These are phyloP conservation scores for Kuschelorhynchus macadamiae DNA, from an alignment of 2,888 invertebrate genomes.

Conservation along the genomic window DNA sequence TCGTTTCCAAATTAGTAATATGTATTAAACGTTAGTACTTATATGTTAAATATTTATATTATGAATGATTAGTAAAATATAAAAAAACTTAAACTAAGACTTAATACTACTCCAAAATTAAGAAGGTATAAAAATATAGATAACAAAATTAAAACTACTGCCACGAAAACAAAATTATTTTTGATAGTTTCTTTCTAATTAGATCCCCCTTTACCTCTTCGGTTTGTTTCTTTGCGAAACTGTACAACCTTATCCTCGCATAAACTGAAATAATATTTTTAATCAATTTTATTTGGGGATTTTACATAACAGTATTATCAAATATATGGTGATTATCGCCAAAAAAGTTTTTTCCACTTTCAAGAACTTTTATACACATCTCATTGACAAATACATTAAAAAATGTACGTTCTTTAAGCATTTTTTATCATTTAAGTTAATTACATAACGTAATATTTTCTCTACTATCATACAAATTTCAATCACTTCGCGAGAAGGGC, in stretches of 20 bases:
- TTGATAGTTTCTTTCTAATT: constrained; percentile 17
- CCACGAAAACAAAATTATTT: constrained; percentile 15
- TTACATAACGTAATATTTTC: background rate
- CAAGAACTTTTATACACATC: background rate
- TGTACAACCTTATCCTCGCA: constrained; percentile 10
- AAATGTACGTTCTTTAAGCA: background rate
- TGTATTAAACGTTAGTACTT: too few relatives aligned
- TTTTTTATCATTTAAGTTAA: background rate
- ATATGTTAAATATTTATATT: too few relatives aligned
- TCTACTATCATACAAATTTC: background rate
- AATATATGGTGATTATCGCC: constrained; percentile 1
- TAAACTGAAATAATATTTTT: constrained; percentile 1
- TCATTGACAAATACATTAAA: constrained; percentile 11
- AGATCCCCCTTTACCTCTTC: constrained; percentile 8
- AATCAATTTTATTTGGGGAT: constrained; percentile 2
- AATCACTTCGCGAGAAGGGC: background rate
- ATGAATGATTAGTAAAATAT: too few relatives aligned
- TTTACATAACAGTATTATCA: constrained; percentile 3
- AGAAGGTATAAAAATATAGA: too few relatives aligned
- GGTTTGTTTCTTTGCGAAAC: constrained; percentile 13
- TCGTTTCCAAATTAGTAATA: too few relatives aligned
- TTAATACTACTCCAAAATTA: too few relatives aligned
- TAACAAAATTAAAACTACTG: background rate
- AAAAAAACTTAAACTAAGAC: too few relatives aligned
- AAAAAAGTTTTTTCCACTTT: background rate